Conservation (phyloP, 2,888 invertebrate genomes). For the Leptogaster cylindrica region DNA sequence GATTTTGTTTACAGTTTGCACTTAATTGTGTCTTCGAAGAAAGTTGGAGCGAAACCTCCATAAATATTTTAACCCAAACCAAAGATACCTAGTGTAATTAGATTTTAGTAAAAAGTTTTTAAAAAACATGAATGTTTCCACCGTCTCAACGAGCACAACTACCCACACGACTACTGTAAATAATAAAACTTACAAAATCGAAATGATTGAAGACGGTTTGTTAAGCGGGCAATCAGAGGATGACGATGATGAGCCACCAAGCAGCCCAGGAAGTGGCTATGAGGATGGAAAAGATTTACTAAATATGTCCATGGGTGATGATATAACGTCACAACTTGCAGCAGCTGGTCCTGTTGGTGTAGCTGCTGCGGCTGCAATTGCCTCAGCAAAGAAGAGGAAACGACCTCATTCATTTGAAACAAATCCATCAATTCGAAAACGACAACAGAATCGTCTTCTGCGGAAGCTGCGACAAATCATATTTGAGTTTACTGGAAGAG, state of each 20-base stretch:
- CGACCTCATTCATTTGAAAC: slow-evolving; percentile 96
- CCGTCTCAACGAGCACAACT: slow-evolving; percentile 57
- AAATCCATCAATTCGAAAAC: slow-evolving; percentile 93
- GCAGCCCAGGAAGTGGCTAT: slow-evolving; percentile 78
- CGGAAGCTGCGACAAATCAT: slow-evolving; percentile 90
- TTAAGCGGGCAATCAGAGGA: slow-evolving; percentile 73
- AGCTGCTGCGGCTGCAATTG: slow-evolving; percentile 95
- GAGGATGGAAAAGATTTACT: slow-evolving; percentile 85
- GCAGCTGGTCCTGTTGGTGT: slow-evolving; percentile 97
- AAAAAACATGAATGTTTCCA: slow-evolving; percentile 57
- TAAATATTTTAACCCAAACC: slow-evolving; percentile 8
- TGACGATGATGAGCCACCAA: slow-evolving; percentile 85
- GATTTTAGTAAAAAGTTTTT: slow-evolving; percentile 36
- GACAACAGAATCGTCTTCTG: slow-evolving; percentile 91
- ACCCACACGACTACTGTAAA: slow-evolving; percentile 49
- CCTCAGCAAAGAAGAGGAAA: slow-evolving; percentile 93
- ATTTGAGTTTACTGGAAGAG: slow-evolving; percentile 95
- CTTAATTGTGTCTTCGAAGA: too few relatives aligned
- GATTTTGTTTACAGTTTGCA: too few relatives aligned
- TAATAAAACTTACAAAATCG: slow-evolving; percentile 69
- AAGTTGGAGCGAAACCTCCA: background rate
- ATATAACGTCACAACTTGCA: slow-evolving; percentile 94
- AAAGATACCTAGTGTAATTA: slow-evolving; percentile 40
- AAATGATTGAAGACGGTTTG: slow-evolving; percentile 72
- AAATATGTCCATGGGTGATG: slow-evolving; percentile 85